Percentiles rank a stretch among this genome's conserved stretches.
Evolutionary conservation across 1,140 invertebrate species (phyloP).

Genomic region (Harlomillsia oculata): DNA sequence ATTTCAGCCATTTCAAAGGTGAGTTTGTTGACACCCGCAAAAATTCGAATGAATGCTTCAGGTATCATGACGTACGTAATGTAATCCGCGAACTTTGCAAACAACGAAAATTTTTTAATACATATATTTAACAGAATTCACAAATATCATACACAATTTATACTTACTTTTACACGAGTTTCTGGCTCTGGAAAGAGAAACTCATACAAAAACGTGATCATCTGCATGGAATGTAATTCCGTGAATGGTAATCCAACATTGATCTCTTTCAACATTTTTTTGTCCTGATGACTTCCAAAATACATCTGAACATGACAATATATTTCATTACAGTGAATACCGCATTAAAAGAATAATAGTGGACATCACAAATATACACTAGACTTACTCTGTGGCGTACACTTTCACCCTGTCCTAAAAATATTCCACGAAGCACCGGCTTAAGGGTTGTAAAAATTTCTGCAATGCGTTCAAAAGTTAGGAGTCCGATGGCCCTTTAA

Average conservation of each 20-base stretch:
- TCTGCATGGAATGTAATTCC: constrained; percentile 5
- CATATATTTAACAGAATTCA: background rate
- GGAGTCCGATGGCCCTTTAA: no score
- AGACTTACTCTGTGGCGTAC: no score
- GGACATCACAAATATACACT: no score
- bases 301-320: constrained; percentile 12
- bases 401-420: no score
- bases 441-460: no score
- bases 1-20: constrained; percentile 14
- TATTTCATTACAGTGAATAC: no score
- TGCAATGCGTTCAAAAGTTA: no score
- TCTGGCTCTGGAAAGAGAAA: constrained; percentile 11
- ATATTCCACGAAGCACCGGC: no score
- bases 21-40: constrained; percentile 18
- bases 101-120: background rate
- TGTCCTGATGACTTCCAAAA: background rate
- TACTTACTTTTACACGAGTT: constrained; percentile 1
- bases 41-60: constrained; percentile 29
- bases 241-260: constrained; percentile 23
- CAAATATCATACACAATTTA: background rate
- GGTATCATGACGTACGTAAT: constrained; percentile 26
- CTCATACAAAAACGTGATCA: constrained; percentile 10
- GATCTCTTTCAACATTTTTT: constrained; percentile 8
- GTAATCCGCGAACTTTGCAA: constrained; percentile 26
- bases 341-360: no score